Percentiles rank a stretch among this genome's conserved stretches.
Evolutionary conservation across 2,113 vertebrate genomes (phyloP).

Genomic region (Ploceus nigricollis): DNA sequence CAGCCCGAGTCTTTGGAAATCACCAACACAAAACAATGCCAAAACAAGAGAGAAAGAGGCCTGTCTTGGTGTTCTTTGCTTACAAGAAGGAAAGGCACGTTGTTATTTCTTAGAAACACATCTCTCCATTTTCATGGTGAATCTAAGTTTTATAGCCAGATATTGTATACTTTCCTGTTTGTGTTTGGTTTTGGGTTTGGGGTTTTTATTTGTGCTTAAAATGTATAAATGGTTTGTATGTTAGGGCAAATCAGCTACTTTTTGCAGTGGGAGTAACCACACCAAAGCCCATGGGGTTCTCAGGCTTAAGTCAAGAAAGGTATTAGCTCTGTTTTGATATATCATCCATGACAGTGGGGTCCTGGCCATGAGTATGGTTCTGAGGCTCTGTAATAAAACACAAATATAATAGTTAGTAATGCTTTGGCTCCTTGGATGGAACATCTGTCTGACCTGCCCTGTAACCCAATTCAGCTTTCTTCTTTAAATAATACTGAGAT

Average conservation of each 20-base stretch:
- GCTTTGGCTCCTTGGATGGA: slow-evolving; percentile 35
- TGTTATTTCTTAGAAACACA: not conserved
- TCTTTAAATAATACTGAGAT: not conserved
- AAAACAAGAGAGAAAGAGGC: not conserved
- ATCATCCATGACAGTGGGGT: not conserved
- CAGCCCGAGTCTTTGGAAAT: not conserved
- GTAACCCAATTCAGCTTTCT: not conserved
- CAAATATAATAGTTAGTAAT: slow-evolving; percentile 44
- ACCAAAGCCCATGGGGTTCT: not conserved
- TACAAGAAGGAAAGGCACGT: not conserved
- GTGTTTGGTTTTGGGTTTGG: not conserved
- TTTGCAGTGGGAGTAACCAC: not conserved
- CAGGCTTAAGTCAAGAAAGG: not conserved
- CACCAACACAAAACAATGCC: not conserved
- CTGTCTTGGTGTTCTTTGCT: not conserved
- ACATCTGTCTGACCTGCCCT: slow-evolving; percentile 39
- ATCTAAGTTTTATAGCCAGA: not conserved
- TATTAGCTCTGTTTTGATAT: not conserved
- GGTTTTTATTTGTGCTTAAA: not conserved
- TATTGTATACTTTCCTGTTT: not conserved
- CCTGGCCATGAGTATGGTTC: not conserved
- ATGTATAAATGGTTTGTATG: not conserved
- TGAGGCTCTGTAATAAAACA: not conserved
- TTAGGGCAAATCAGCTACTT: not conserved
- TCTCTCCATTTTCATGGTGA: not conserved